Conservation (phyloP, 2,797 vertebrate species). For the Pipistrellus pygmaeus region DNA sequence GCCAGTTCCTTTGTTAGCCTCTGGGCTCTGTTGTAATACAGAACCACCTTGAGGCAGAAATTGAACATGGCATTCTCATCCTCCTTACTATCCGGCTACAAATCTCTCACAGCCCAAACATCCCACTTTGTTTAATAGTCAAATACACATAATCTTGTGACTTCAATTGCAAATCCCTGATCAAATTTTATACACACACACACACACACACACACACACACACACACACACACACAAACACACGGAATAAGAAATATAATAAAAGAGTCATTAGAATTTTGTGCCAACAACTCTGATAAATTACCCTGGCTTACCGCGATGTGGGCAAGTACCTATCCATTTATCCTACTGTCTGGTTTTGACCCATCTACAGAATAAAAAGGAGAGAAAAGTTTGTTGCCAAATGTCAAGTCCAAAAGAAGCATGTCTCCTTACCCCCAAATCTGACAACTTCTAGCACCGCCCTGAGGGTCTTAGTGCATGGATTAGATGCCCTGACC, state of each 20-base stretch:
- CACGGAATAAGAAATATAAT: background rate
- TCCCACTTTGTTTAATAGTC: conserved; percentile 29
- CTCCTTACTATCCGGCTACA: conserved; percentile 16
- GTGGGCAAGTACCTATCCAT: background rate
- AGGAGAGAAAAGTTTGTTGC: background rate
- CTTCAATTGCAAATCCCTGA: conserved; percentile 27
- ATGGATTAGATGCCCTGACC: background rate
- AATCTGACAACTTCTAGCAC: background rate
- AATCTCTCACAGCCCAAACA: conserved; percentile 6
- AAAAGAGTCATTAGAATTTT: background rate
- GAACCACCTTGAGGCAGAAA: conserved; percentile 49
- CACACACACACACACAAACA: background rate
- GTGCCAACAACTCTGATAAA: background rate
- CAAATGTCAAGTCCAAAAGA: background rate
- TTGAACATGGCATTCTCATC: conserved; percentile 19
- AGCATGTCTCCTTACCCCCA: background rate
- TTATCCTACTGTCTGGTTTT: background rate
- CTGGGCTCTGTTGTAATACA: conserved; percentile 2
- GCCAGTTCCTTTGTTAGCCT: conserved; percentile 59
- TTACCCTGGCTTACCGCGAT: background rate
- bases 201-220: background rate
- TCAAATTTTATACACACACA: background rate
- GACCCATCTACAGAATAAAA: background rate
- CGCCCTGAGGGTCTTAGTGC: background rate
- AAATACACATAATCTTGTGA: background rate